Base-by-base conservation (phyloP, 1,140 invertebrate genomes). In the Hypsibius dujardini region DNA sequence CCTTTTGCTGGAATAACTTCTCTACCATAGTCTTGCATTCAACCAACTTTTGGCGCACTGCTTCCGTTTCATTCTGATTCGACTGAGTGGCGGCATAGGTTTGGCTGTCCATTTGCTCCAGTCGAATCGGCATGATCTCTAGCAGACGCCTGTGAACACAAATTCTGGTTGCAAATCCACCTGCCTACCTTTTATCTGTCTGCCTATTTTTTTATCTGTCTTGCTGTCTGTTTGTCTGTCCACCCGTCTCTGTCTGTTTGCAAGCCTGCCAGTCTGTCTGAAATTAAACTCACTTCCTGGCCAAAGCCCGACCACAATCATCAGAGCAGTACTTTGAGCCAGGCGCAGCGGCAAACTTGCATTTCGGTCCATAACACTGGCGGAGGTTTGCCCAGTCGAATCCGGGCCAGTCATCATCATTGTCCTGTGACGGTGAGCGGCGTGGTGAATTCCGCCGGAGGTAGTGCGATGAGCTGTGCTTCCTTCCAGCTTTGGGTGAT, bases 321-420 rank as follows among this genome's bases (percentile, higher is more conserved):
- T 95, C 87, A 12, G 88, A 91, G 77, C 95, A 98, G 77, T 98
- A 98, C 81, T 98, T 98, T 69, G 91, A 95, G 14, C 86, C 86
- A 46, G 83, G 83, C 3, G 87, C 81, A 0, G 92, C 89, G 71
- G 86, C 84, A 72, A 87, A 84, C 0, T 82, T 83, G 79, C 95
- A 98, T 15, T 86, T 84, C 1, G 92, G 92, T 0, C 94, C 94
- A 77, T 89, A 90, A 79, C 95, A 98, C 75, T 98, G 95, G 1
- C 75, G 50, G 7, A 56, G n/a, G 7, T 7, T n/a, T 7, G 7
- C 50, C 7, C 7, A 7, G 50, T 56, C 50, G 50, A 56, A 56
- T 7, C 50, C 50, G n/a, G n/a, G n/a, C n/a, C n/a, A n/a, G n/a
- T n/a, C n/a, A n/a, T n/a, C n/a, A n/a, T n/a, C n/a, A n/a, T n/a